Percentiles rank a stretch among this genome's conserved stretches.
Conservation (phyloP, 2,797 vertebrate genomes). For the Poeciliopsis gracilis region DNA sequence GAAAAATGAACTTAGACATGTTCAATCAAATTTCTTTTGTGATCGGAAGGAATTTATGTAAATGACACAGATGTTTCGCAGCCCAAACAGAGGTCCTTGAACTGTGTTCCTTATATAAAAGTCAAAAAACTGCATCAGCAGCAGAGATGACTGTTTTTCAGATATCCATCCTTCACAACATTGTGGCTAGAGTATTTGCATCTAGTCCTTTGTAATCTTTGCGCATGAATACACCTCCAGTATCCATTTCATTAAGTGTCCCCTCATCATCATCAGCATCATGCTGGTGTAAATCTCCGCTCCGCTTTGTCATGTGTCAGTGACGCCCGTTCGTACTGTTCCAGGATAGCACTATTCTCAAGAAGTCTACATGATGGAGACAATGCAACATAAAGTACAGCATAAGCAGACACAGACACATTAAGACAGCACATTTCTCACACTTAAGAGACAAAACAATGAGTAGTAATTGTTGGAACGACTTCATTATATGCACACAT, state of each 20-base stretch:
- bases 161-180: conserved; percentile 16
- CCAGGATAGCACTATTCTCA: conserved; percentile 91
- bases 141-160: conserved; percentile 33
- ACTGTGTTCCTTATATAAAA: conserved; percentile 67
- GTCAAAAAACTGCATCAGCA: conserved; percentile 37
- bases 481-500: conserved; percentile 41
- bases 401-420: conserved; percentile 70
- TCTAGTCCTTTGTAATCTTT: conserved; percentile 82
- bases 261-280: conserved; percentile 82
- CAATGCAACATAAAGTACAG: conserved; percentile 88
- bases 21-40: conserved; percentile 45
- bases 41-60: conserved; percentile 53
- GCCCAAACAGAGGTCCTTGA: conserved; percentile 68
- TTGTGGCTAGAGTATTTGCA: conserved; percentile 40
- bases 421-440: conserved; percentile 73
- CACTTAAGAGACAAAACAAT: conserved; percentile 50
- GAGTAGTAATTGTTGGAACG: conserved; percentile 58
- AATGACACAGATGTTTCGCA: conserved; percentile 67
- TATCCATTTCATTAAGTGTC: conserved; percentile 77
- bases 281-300: conserved; percentile 88
- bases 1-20: conserved; percentile 65
- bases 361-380: conserved; percentile 96
- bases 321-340: conserved; percentile 89
- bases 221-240: conserved; percentile 71
- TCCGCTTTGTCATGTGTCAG: conserved; percentile 86